Conservation (phyloP, 1,140 invertebrate genomes). For the Ylistrum balloti region DNA sequence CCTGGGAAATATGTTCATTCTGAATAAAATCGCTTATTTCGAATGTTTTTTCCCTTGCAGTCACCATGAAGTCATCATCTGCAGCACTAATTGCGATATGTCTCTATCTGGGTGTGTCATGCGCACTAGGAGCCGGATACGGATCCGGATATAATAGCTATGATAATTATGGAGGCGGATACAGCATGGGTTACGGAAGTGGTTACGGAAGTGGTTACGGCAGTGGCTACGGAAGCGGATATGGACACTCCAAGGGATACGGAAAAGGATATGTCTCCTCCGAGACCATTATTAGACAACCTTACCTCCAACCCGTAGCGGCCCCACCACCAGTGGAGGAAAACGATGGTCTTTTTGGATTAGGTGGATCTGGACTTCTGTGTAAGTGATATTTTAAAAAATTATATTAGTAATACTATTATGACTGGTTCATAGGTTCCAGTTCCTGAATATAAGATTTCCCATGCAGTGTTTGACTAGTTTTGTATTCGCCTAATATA, state of each 20-base stretch:
- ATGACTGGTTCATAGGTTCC: no score
- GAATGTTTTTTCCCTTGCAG: background rate
- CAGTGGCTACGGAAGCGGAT: background rate
- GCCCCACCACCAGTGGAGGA: background rate
- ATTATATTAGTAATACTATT: background rate
- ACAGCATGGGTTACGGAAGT: slow-evolving; percentile 6
- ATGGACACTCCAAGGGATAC: background rate
- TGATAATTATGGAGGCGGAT: background rate
- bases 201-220: background rate
- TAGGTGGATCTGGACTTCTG: background rate
- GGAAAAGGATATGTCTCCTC: slow-evolving; percentile 22
- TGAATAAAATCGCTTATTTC: no score
- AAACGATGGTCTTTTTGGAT: background rate
- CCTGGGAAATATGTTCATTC: no score
- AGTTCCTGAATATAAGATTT: no score
- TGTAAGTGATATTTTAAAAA: background rate
- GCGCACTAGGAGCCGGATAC: slow-evolving; percentile 22
- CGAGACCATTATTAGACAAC: slow-evolving; percentile 9
- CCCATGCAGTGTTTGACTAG: no score
- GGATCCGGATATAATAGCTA: background rate
- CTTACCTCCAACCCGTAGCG: background rate
- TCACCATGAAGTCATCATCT: slow-evolving; percentile 4
- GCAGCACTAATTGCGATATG: background rate
- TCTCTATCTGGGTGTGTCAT: slow-evolving; percentile 10
- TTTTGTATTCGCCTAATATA: no score